A percentile compares a stretch with the other conserved stretches of the same genome.
Conservation (phyloP, 2,888 invertebrate species). For the Cyclophora albipunctata region DNA sequence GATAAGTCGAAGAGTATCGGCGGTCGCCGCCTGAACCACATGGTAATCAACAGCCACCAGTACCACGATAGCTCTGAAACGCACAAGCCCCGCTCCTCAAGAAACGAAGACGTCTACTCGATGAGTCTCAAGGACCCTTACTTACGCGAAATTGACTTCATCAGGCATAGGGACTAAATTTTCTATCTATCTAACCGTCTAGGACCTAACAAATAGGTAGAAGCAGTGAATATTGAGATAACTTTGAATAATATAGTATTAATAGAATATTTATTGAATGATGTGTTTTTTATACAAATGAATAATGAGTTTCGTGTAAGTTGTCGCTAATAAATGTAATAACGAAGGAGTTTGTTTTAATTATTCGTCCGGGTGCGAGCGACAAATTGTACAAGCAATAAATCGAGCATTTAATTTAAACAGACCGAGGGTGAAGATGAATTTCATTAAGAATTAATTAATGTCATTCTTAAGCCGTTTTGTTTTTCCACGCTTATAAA, state of each 20-base stretch:
- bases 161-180: conserved; percentile 59
- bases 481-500: conserved; percentile 72
- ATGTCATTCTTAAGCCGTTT: conserved; percentile 75
- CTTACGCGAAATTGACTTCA: conserved; percentile 60
- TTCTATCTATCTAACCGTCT: too few species aligned
- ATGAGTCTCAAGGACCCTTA: conserved; percentile 60
- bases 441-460: conserved; percentile 77
- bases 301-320: conserved; percentile 42
- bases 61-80: conserved; percentile 46
- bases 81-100: conserved; percentile 52
- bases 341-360: conserved; percentile 54
- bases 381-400: conserved; percentile 73
- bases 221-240: background rate
- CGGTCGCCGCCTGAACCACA: conserved; percentile 39
- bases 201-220: conserved; percentile 2
- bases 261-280: conserved; percentile 34
- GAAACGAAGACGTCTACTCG: conserved; percentile 50
- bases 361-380: conserved; percentile 47
- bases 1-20: conserved; percentile 37
- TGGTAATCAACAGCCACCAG: conserved; percentile 64
- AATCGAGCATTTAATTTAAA: conserved; percentile 72
- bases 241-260: conserved; percentile 2
- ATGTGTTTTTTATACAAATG: conserved; percentile 24
- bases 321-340: conserved; percentile 64
- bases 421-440: conserved; percentile 71